phyloP scores from a whole-genome alignment of 1,140 invertebrate species.

The Aphelinus atriplicis region DNA sequence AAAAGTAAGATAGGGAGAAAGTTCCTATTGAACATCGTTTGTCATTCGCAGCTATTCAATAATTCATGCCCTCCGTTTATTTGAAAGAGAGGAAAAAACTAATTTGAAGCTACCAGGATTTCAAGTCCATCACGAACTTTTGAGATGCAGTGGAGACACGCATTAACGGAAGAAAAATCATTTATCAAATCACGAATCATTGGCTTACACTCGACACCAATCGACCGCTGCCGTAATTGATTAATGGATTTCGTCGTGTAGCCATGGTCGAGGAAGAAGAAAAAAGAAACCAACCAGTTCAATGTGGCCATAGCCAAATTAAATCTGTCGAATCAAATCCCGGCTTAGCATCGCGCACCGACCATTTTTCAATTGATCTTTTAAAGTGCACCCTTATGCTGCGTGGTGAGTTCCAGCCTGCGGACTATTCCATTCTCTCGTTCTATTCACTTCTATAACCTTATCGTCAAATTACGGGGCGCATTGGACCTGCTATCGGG shows the following conservation, averaged over 20 bases:
- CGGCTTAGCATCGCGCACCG: not conserved
- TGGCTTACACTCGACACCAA: conserved; percentile 32
- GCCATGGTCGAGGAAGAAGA: not conserved
- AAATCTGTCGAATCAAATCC: conserved; percentile 25
- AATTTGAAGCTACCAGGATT: conserved; percentile 16
- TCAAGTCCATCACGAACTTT: not conserved
- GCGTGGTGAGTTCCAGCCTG: conserved; percentile 6
- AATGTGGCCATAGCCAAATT: conserved; percentile 22
- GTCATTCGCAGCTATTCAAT: conserved; percentile 3
- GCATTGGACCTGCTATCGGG: conserved; percentile 17
- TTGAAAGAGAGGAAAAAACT: conserved; percentile 13
- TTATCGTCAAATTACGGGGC: conserved; percentile 40
- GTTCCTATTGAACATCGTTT: not conserved
- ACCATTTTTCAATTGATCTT: conserved; percentile 39
- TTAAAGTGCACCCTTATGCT: conserved; percentile 39
- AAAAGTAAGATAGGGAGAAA: not conserved
- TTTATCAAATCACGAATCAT: conserved; percentile 42
- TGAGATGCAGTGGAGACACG: not conserved
- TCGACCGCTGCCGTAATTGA: conserved; percentile 34
- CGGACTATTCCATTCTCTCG: not conserved
- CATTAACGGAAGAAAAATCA: conserved; percentile 17
- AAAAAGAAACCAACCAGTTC: conserved; percentile 17
- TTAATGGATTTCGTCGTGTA: conserved; percentile 26
- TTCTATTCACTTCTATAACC: conserved; percentile 1
- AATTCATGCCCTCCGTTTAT: conserved; percentile 1